Percentiles rank a stretch among this genome's conserved stretches.
These are phyloP conservation scores for Eupithecia subumbrata DNA, from an alignment of 2,888 invertebrate genomes.

Conservation along the genomic window DNA sequence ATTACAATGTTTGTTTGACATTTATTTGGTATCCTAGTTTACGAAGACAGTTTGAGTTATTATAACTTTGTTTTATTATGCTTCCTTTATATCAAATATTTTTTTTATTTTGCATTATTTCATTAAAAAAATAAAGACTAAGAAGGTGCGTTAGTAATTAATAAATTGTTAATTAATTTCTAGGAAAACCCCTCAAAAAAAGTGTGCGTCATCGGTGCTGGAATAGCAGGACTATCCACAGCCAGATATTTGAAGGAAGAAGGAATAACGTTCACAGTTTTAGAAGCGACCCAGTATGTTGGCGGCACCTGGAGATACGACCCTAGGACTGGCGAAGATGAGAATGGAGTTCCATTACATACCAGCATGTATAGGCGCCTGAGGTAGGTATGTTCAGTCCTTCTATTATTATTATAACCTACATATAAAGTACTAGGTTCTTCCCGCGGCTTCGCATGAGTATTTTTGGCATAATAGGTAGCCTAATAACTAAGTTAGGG, in stretches of 20 bases:
- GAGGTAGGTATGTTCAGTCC: conserved; percentile 69
- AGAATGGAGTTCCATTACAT: conserved; percentile 83
- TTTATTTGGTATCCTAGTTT: background rate
- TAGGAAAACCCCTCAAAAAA: conserved; percentile 49
- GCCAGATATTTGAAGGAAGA: conserved; percentile 72
- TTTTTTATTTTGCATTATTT: background rate
- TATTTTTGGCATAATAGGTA: no score
- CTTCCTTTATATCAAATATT: background rate
- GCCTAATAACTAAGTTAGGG: no score
- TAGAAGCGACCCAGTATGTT: conserved; percentile 70
- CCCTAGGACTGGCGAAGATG: conserved; percentile 78
- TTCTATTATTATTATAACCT: background rate
- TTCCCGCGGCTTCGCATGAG: no score
- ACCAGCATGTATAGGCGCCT: conserved; percentile 89
- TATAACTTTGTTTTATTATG: background rate
- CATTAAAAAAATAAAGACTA: no score
- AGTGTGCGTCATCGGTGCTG: conserved; percentile 76
- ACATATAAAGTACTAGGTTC: no score
- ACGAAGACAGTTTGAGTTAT: background rate
- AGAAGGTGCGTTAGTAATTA: background rate
- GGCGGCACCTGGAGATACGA: conserved; percentile 80
- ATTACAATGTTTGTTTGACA: background rate
- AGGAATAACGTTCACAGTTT: conserved; percentile 67
- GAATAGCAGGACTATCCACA: conserved; percentile 70
- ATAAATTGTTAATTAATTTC: conserved; percentile 17